Evolutionary conservation across 2,888 invertebrate species (phyloP).

Genomic region (Biston stratarius): DNA sequence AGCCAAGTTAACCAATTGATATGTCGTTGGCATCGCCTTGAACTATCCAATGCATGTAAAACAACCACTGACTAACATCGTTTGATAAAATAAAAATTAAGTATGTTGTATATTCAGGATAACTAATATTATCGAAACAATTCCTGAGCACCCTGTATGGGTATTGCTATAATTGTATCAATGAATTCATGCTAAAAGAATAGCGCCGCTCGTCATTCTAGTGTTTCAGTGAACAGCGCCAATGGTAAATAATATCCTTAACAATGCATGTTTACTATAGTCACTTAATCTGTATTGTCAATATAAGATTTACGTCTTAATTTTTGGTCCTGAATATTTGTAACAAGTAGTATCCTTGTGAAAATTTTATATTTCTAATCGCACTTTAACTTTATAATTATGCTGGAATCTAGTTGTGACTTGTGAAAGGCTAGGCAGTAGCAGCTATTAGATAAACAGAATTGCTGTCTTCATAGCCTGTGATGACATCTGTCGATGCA

Average conservation of each 20-base stretch:
- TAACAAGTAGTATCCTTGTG: not conserved
- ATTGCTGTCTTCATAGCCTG: constrained; percentile 5
- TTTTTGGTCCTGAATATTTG: not conserved
- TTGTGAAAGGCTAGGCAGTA: constrained; percentile 13
- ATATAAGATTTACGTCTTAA: not conserved
- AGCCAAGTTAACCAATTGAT: not conserved
- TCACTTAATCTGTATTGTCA: constrained; percentile 1
- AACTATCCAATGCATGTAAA: not conserved
- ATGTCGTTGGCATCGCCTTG: not conserved
- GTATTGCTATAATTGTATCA: constrained; percentile 62
- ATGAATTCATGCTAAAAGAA: constrained; percentile 77
- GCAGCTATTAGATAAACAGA: constrained; percentile 9
- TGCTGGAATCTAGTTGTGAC: constrained; percentile 7
- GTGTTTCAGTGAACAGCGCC: constrained; percentile 20
- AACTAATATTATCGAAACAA: not conserved
- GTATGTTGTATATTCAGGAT: not conserved
- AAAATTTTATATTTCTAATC: not conserved
- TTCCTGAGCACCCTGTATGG: constrained; percentile 57
- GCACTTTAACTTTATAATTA: not conserved
- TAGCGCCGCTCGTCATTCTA: constrained; percentile 44
- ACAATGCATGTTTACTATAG: constrained; percentile 35
- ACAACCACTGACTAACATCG: not conserved
- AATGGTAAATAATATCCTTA: constrained; percentile 18
- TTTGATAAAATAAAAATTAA: not conserved
- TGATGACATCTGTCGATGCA: constrained; percentile 14